These are phyloP conservation scores for Podarcis muralis DNA, from an alignment of 2,113 vertebrate species.

Conservation along the genomic window DNA sequence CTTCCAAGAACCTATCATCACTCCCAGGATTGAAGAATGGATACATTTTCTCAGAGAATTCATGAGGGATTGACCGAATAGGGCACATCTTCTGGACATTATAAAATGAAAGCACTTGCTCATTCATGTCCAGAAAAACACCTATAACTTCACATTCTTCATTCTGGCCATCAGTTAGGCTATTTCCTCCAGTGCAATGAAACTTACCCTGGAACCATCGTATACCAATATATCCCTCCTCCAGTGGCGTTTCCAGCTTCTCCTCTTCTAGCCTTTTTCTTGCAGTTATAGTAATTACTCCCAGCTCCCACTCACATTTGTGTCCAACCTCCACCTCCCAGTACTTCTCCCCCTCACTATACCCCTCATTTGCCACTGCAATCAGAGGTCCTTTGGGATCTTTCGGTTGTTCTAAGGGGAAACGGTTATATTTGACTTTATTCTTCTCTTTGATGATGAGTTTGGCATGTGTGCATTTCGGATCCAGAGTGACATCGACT, in stretches of 20 bases:
- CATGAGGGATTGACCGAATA: neutral
- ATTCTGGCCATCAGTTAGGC: neutral
- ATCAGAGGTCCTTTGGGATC: neutral
- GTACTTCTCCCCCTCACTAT: neutral
- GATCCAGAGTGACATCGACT: conserved; percentile 12
- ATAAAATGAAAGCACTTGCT: neutral
- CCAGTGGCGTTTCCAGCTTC: neutral
- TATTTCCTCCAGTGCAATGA: conserved; percentile 1
- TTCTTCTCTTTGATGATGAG: neutral
- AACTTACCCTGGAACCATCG: neutral
- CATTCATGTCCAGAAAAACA: conserved; percentile 10
- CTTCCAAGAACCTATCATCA: neutral
- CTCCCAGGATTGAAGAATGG: conserved; percentile 5
- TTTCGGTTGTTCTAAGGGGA: neutral
- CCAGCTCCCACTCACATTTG: neutral
- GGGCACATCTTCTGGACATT: neutral
- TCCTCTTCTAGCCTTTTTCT: neutral
- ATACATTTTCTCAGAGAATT: neutral
- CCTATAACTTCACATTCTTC: neutral
- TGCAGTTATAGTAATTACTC: neutral
- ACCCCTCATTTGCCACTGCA: conserved; percentile 1
- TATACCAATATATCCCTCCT: neutral
- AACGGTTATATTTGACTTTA: neutral
- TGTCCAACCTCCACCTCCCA: conserved; percentile 4
- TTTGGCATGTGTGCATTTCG: neutral